phyloP scores from a whole-genome alignment of 1,140 invertebrate genomes.

The Lucilia sericata region DNA sequence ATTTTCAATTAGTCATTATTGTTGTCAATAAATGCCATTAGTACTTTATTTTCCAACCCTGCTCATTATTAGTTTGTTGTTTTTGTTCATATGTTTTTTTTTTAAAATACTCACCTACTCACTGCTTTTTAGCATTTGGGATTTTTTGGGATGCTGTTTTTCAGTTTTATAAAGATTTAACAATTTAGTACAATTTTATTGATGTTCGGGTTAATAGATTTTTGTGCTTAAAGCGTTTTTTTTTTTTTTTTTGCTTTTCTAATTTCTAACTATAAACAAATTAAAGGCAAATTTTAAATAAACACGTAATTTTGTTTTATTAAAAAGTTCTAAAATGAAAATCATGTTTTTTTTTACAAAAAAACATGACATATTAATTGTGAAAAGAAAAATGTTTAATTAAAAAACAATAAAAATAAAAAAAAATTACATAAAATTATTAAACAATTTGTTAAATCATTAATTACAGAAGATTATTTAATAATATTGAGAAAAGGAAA shows the following conservation, averaged over 20 bases:
- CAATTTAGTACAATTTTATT: not conserved
- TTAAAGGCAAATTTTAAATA: not conserved
- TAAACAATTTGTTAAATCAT: not conserved
- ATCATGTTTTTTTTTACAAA: not conserved
- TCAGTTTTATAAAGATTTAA: not conserved
- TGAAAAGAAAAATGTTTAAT: not conserved
- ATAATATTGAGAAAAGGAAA: not conserved
- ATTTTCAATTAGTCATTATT: too few species aligned
- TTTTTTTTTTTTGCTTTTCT: not conserved
- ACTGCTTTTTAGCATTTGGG: not conserved
- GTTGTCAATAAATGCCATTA: too few species aligned
- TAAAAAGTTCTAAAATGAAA: not conserved
- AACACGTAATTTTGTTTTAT: not conserved
- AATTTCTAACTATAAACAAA: slow-evolving; percentile 3
- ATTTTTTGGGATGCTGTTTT: not conserved
- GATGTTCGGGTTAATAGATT: not conserved
- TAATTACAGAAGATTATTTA: not conserved
- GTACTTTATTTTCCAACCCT: too few species aligned
- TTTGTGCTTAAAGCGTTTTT: not conserved
- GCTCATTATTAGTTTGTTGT: too few species aligned
- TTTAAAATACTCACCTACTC: not conserved
- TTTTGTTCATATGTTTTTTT: too few species aligned
- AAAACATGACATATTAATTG: not conserved
- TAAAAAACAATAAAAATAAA: not conserved
- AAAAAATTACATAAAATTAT: not conserved